Conservation (phyloP, 2,797 vertebrate genomes). For the Cynodonichthys magdalenae region DNA sequence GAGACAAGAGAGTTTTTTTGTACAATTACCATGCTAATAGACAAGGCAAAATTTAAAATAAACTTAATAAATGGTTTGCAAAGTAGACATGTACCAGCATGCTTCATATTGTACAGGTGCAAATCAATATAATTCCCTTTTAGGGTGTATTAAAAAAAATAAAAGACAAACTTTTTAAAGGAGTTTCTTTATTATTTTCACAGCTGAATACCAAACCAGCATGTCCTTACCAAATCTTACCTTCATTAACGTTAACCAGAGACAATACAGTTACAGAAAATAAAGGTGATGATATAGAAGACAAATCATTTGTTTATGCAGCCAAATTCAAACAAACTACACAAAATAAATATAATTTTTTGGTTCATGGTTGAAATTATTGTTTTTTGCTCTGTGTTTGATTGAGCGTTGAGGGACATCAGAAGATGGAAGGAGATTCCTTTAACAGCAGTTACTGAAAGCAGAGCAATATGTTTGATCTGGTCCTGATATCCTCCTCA, state of each 20-base stretch:
- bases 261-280: not conserved
- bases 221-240: not conserved
- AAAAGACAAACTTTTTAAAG: too few relatives aligned
- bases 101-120: too few relatives aligned
- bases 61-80: too few relatives aligned
- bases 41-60: too few relatives aligned
- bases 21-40: too few relatives aligned
- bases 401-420: constrained; percentile 10
- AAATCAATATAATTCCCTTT: not conserved
- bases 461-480: constrained; percentile 40
- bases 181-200: not conserved
- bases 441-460: constrained; percentile 32
- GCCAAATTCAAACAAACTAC: not conserved
- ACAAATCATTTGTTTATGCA: not conserved
- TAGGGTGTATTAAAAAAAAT: not conserved
- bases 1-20: too few relatives aligned
- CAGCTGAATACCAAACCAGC: not conserved
- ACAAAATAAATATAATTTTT: not conserved
- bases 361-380: constrained; percentile 18
- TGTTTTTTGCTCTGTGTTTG: constrained; percentile 26
- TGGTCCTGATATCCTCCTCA: constrained; percentile 34
- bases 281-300: not conserved
- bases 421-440: constrained; percentile 11
- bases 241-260: not conserved
- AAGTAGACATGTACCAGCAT: too few relatives aligned